These are phyloP conservation scores for Phalacrocorax pelagicus DNA, from an alignment of 2,113 vertebrate genomes.

Conservation along the genomic window DNA sequence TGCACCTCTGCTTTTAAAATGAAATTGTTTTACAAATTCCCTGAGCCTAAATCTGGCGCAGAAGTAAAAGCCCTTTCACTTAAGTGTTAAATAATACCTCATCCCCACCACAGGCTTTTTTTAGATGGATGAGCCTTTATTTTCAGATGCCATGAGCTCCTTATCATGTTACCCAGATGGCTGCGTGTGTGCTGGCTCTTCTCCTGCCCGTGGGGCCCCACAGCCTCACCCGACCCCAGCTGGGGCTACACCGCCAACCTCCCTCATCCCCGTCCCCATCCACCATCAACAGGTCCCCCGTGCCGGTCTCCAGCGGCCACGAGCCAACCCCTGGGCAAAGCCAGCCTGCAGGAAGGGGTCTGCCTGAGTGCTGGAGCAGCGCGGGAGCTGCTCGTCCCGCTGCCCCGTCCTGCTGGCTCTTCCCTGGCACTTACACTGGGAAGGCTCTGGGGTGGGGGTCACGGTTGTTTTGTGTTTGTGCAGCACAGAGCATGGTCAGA, in stretches of 20 bases:
- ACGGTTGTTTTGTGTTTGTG: too few species aligned
- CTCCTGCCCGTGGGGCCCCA: not conserved
- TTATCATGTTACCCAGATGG: not conserved
- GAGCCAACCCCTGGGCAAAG: not conserved
- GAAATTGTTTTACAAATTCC: not conserved
- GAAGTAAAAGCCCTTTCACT: not conserved
- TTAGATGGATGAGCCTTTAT: not conserved
- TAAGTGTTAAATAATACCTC: not conserved
- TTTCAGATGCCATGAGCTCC: not conserved
- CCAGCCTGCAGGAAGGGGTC: not conserved
- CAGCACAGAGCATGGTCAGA: accelerated
- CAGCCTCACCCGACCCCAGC: not conserved
- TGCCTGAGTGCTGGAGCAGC: accelerated
- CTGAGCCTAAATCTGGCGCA: not conserved
- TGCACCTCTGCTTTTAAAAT: not conserved
- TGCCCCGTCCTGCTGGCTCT: not conserved
- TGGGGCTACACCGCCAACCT: not conserved
- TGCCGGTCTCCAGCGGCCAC: accelerated
- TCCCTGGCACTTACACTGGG: not conserved
- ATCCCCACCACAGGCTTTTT: not conserved
- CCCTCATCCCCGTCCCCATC: not conserved
- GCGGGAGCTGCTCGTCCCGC: accelerated
- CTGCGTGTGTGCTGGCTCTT: not conserved
- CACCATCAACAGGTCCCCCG: not conserved
- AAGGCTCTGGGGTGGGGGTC: not conserved